Evolutionary conservation across 1,140 invertebrate genomes (phyloP).

Genomic region (Macrocentrus cingulum): DNA sequence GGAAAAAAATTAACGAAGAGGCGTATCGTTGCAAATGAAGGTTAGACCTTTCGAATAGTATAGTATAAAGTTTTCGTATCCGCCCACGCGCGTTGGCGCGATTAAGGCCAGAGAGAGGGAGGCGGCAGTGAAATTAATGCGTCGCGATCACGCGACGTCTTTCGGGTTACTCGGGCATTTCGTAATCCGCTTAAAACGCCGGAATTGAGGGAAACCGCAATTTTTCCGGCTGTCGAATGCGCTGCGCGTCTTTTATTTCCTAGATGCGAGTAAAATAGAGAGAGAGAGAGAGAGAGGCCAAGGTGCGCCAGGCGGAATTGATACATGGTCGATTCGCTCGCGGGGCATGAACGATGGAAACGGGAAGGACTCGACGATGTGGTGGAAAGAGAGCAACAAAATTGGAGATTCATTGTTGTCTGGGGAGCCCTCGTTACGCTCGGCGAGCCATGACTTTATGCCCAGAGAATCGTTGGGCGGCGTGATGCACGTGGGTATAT

Average conservation of each 20-base stretch:
- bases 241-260: background rate
- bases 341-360: constrained; percentile 23
- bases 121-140: constrained; percentile 6
- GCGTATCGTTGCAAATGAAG: constrained; percentile 6
- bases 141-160: constrained; percentile 16
- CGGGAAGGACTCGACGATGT: constrained; percentile 20
- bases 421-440: constrained; percentile 38
- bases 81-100: background rate
- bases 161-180: constrained; percentile 10
- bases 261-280: constrained; percentile 11
- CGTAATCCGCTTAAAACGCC: constrained; percentile 14
- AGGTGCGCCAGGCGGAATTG: constrained; percentile 32
- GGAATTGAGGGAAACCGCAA: constrained; percentile 8
- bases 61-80: constrained; percentile 21
- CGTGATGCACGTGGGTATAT: constrained; percentile 26
- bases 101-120: background rate
- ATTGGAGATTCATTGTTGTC: constrained; percentile 44
- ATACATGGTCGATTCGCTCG: constrained; percentile 27
- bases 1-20: constrained; percentile 16
- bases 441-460: constrained; percentile 39
- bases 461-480: constrained; percentile 23
- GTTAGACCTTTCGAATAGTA: constrained; percentile 1
- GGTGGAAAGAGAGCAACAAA: constrained; percentile 32
- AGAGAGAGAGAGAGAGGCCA: constrained; percentile 24
- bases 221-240: constrained; percentile 16